A percentile compares a stretch with the other conserved stretches of the same genome.
These are phyloP conservation scores for Lacerta viridis DNA, from an alignment of 2,797 vertebrate species.

Conservation along the genomic window DNA sequence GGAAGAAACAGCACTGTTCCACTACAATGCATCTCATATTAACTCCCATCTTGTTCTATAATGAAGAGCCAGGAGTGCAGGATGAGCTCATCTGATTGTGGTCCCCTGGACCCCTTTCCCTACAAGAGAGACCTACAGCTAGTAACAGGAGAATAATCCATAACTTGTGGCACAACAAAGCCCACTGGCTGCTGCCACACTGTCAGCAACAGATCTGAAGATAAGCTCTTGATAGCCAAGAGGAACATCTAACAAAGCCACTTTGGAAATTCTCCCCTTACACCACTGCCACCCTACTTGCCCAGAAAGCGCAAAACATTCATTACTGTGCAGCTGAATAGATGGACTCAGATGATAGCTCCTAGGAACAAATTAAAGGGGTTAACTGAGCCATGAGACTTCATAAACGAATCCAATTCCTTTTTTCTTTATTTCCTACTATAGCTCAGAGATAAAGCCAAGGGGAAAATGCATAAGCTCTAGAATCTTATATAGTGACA, in stretches of 20 bases:
- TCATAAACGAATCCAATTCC: slow-evolving; percentile 62
- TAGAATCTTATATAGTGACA: slow-evolving; percentile 65
- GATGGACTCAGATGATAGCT: slow-evolving; percentile 53
- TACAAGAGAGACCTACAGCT: not conserved
- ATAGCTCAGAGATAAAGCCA: slow-evolving; percentile 56
- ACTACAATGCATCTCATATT: not conserved
- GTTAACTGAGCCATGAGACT: slow-evolving; percentile 58
- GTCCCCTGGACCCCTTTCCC: not conserved
- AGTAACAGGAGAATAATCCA: not conserved
- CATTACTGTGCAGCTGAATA: slow-evolving; percentile 47
- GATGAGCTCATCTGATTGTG: not conserved
- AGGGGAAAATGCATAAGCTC: slow-evolving; percentile 47
- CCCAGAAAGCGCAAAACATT: slow-evolving; percentile 62
- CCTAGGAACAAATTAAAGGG: slow-evolving; percentile 63
- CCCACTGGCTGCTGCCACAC: not conserved
- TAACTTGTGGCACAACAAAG: not conserved
- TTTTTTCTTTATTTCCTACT: slow-evolving; percentile 57
- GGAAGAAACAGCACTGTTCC: not conserved
- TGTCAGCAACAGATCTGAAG: not conserved
- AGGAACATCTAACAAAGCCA: not conserved
- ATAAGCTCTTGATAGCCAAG: slow-evolving; percentile 13
- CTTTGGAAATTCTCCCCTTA: slow-evolving; percentile 27
- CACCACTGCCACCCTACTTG: slow-evolving; percentile 45
- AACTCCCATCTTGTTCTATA: not conserved
- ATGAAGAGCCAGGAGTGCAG: not conserved